Evolutionary conservation across 2,797 vertebrate genomes (phyloP).

Genomic region (Argya squamiceps): DNA sequence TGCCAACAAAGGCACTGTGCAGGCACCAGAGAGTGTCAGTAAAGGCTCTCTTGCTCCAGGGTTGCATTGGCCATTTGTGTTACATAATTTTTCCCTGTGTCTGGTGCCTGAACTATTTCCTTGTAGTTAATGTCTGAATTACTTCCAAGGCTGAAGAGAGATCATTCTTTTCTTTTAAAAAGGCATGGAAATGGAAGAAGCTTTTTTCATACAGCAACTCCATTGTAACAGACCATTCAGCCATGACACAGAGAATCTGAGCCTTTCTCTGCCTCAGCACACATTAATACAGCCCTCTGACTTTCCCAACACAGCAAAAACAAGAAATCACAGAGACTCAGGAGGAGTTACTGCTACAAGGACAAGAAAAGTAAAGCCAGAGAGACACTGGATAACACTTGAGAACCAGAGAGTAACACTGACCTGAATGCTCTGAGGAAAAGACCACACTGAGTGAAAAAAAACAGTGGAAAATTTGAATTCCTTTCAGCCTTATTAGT

Average conservation of each 20-base stretch:
- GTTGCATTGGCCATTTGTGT: background rate
- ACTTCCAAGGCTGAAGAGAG: background rate
- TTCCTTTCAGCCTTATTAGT: background rate
- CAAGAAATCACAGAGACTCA: background rate
- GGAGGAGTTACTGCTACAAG: background rate
- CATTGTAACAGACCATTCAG: slow-evolving; percentile 31
- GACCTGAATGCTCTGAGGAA: background rate
- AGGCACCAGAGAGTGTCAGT: background rate
- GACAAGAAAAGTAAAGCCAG: background rate
- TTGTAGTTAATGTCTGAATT: slow-evolving; percentile 6
- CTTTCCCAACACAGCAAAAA: background rate
- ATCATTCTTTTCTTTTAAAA: background rate
- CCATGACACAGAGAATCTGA: background rate
- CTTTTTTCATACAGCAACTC: slow-evolving; percentile 11
- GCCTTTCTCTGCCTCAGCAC: background rate
- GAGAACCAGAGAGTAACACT: background rate
- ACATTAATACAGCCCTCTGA: background rate
- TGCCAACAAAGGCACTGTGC: background rate
- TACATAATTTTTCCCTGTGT: background rate
- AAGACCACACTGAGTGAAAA: background rate
- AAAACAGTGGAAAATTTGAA: background rate
- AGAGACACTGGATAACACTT: background rate
- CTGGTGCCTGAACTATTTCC: background rate
- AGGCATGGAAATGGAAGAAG: slow-evolving; percentile 12
- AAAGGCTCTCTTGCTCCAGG: background rate